Evolutionary conservation across 2,888 invertebrate species (phyloP), one percentile per base, ranked within the genome.

Genomic region (Caenorhabditis japonica): DNA sequence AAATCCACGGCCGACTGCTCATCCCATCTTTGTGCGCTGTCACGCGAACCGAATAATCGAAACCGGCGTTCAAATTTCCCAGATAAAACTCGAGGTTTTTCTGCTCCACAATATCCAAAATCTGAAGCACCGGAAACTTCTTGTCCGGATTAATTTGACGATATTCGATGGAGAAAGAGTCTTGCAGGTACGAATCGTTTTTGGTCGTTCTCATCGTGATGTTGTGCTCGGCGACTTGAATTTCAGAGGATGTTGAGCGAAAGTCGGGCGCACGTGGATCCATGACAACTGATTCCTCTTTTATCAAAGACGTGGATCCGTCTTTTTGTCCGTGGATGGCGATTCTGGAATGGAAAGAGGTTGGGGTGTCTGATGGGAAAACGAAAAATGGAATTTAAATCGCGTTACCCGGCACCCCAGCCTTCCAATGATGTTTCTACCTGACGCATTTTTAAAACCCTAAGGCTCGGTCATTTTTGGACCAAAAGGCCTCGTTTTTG

Each of bases 41-140:
- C 21, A 86, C 80, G 8, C 80, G 64, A 23, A 86, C 80, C 46
- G 80, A 78, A 56, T 84, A 86, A 46, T 87, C 86, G 23, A 83
- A 76, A 3, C 86, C 86, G 0, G 86, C 85, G 55, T 77, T 83
- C 69, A 86, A 69, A 51, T 85, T 62, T 55, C 85, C 84, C 36
- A 85, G 52, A 64, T 84, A 86, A 33, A 85, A 72, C 43, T 86
- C 85, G 17, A 85, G 77, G 27, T 83, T 77, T 41, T 80, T 75
- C 55, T 86, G 86, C 15, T 85, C 86, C 4, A 77, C 64, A 56
- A 85, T 83, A 51, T 85, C 85, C 56, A 83, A 72, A 19, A 86
- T 82, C 49, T 87, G 85, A 27, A 86, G 80, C 13, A 81, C 78
- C 4, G 86, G 84, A 59, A 76, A 86, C 44, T 83, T 79, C 38